Conservation (phyloP, 2,113 vertebrate genomes). For the Malaclemys terrapin region DNA sequence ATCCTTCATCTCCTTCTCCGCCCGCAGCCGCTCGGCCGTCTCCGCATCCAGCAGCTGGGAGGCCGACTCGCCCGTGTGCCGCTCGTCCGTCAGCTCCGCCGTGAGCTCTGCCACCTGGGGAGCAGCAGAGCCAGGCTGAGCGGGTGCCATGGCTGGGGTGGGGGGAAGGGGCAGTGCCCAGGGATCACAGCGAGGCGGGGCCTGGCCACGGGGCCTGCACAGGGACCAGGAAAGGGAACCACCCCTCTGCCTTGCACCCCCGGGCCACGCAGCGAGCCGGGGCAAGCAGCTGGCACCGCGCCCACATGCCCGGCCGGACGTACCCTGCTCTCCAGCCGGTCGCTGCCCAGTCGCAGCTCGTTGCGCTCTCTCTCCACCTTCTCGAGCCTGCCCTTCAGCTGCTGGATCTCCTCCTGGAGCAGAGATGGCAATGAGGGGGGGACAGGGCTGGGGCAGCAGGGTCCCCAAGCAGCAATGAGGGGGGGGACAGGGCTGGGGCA, state of each 20-base stretch:
- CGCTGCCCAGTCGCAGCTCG: conserved; percentile 92
- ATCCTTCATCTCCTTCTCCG: conserved; percentile 96
- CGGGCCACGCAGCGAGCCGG: neutral
- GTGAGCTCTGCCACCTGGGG: conserved; percentile 94
- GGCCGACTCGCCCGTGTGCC: conserved; percentile 95
- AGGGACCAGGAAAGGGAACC: neutral
- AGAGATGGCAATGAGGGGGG: neutral
- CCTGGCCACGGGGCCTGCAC: neutral
- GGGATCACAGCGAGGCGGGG: neutral
- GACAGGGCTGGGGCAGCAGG: too few relatives aligned
- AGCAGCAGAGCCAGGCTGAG: neutral
- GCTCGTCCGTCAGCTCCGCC: conserved; percentile 95
- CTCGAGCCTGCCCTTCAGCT: conserved; percentile 91
- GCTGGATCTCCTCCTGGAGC: conserved; percentile 94
- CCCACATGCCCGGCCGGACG: neutral
- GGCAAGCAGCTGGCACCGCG: neutral
- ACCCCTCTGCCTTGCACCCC: neutral
- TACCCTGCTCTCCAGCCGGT: conserved; percentile 95
- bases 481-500: too few relatives aligned
- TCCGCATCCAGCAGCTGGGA: conserved; percentile 95
- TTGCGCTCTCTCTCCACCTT: conserved; percentile 96
- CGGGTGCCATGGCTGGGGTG: neutral
- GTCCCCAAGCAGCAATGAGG: neutral
- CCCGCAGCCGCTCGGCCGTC: conserved; percentile 90
- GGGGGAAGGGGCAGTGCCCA: neutral